Percentiles rank a stretch among this genome's conserved stretches.
phyloP scores from a whole-genome alignment of 1,140 invertebrate genomes.

The Drosophila sturtevanti region DNA sequence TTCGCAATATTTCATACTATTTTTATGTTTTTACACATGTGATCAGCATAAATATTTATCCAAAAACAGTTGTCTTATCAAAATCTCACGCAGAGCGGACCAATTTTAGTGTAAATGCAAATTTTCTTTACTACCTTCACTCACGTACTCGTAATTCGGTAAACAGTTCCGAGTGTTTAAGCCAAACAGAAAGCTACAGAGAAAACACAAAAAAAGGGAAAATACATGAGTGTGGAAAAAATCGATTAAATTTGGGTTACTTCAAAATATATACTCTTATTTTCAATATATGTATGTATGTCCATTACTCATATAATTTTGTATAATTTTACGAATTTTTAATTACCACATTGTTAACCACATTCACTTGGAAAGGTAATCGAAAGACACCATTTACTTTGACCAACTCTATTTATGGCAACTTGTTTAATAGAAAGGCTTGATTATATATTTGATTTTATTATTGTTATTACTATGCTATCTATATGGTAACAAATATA shows the following conservation, averaged over 20 bases:
- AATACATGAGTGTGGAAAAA: conserved; percentile 35
- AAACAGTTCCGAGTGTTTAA: conserved; percentile 16
- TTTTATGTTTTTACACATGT: conserved; percentile 32
- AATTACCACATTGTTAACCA: conserved; percentile 28
- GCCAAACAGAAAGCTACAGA: neutral
- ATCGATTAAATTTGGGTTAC: conserved; percentile 66
- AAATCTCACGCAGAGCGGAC: conserved; percentile 69
- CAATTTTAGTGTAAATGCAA: conserved; percentile 50
- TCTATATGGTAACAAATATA: too few species aligned
- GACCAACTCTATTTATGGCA: conserved; percentile 60
- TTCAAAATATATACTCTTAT: conserved; percentile 53
- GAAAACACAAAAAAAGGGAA: neutral
- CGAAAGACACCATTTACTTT: conserved; percentile 41
- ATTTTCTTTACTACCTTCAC: conserved; percentile 60
- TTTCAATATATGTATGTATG: conserved; percentile 27
- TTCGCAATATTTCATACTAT: conserved; percentile 42
- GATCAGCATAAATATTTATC: conserved; percentile 18
- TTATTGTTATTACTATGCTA: conserved; percentile 48
- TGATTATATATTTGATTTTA: conserved; percentile 30
- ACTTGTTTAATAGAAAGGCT: conserved; percentile 45
- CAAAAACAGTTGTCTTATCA: conserved; percentile 63
- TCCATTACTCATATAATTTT: too few species aligned
- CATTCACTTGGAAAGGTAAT: conserved; percentile 30
- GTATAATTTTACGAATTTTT: neutral
- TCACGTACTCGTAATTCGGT: conserved; percentile 47